Conservation (phyloP, 92 coral and sea anemone genomes). For the Epizoanthus ramosus region DNA sequence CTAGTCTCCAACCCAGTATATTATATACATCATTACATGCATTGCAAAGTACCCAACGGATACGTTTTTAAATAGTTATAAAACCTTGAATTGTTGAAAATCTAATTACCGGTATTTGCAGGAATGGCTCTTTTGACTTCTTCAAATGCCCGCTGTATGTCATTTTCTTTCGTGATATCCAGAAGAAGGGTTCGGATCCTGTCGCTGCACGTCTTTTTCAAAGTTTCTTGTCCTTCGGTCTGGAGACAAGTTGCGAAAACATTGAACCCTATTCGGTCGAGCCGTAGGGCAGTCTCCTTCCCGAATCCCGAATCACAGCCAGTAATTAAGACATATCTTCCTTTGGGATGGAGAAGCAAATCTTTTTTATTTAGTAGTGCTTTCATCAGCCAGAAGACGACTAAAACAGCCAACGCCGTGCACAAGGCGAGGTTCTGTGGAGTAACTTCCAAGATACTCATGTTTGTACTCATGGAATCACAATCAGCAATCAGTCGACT, state of each 20-base stretch:
- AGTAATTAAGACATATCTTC: conserved; percentile 44
- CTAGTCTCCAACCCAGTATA: too few relatives aligned
- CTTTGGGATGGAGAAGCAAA: neutral
- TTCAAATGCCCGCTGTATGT: conserved; percentile 44
- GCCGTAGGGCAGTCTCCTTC: conserved; percentile 35
- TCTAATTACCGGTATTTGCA: conserved; percentile 24
- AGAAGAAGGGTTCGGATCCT: conserved; percentile 30
- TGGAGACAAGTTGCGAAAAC: conserved; percentile 54
- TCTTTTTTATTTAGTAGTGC: neutral
- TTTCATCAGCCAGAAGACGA: neutral
- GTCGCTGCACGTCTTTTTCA: conserved; percentile 45
- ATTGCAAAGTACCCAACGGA: too few relatives aligned
- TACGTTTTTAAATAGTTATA: too few relatives aligned
- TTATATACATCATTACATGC: too few relatives aligned
- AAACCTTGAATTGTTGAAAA: too few relatives aligned
- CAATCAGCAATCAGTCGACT: too few relatives aligned
- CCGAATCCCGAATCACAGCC: conserved; percentile 69
- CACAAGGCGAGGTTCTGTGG: neutral
- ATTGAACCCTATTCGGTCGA: conserved; percentile 47
- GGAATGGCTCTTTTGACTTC: conserved; percentile 42
- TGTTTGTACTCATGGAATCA: too few relatives aligned
- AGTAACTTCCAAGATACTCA: too few relatives aligned
- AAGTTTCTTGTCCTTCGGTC: conserved; percentile 21
- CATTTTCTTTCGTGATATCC: conserved; percentile 40
- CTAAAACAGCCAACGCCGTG: neutral